These are phyloP conservation scores for Epizoanthus stellaris DNA, from an alignment of 92 coral and sea anemone genomes.

Conservation along the genomic window DNA sequence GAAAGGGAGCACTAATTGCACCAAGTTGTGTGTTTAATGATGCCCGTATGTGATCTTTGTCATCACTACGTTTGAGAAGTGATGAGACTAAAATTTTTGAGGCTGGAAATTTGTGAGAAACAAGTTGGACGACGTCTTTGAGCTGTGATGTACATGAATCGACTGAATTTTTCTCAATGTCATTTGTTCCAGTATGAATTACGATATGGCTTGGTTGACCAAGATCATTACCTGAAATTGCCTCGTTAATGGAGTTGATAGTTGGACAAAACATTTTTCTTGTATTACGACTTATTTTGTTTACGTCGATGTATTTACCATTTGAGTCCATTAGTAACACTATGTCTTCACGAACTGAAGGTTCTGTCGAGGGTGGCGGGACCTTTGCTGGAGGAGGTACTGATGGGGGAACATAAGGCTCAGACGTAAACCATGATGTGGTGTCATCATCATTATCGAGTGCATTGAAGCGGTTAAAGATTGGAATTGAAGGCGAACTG, in stretches of 20 bases:
- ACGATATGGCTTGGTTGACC: not conserved
- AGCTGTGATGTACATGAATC: conserved; percentile 31
- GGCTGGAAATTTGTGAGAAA: conserved; percentile 40
- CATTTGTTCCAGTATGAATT: conserved; percentile 53
- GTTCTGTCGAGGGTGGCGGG: not conserved
- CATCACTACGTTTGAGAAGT: conserved; percentile 33
- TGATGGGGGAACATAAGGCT: not conserved
- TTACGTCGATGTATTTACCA: conserved; percentile 46
- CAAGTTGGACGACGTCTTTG: conserved; percentile 16
- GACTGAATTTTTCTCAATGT: conserved; percentile 16
- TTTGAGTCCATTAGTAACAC: conserved; percentile 47
- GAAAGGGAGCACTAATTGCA: conserved; percentile 4
- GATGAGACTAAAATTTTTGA: conserved; percentile 42
- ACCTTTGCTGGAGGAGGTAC: not conserved
- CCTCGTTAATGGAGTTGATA: conserved; percentile 7
- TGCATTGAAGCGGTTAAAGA: not conserved
- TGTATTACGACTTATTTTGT: not conserved
- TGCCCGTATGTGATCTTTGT: not conserved
- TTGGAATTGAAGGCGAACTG: not conserved
- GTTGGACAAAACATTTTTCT: conserved; percentile 14
- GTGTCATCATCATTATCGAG: not conserved
- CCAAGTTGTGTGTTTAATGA: conserved; percentile 20
- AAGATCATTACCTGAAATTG: not conserved
- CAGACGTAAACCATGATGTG: not conserved
- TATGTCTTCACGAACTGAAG: not conserved